These are phyloP conservation scores for Prosopocoilus inquinatus DNA, from an alignment of 2,888 invertebrate species.

Conservation along the genomic window DNA sequence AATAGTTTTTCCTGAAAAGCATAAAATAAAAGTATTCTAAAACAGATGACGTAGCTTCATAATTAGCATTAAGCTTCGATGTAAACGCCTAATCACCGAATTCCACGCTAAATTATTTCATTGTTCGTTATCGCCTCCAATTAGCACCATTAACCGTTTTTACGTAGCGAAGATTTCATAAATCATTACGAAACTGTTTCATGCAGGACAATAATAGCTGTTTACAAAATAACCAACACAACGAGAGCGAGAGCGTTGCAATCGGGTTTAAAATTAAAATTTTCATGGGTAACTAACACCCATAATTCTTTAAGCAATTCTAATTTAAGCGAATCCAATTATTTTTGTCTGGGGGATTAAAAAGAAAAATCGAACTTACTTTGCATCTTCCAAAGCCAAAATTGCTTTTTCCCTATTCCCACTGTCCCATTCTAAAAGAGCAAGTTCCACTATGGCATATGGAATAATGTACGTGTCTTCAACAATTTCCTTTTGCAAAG, in stretches of 20 bases:
- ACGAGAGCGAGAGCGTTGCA: no score
- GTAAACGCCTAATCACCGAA: background rate
- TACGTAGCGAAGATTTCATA: no score
- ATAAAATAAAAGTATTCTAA: constrained; percentile 12
- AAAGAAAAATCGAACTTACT: constrained; percentile 55
- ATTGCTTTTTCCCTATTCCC: constrained; percentile 68
- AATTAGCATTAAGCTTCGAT: background rate
- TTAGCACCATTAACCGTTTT: background rate
- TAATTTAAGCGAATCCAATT: no score
- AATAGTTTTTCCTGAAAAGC: constrained; percentile 76
- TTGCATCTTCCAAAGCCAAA: constrained; percentile 75
- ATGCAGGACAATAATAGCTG: no score
- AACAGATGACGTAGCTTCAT: background rate
- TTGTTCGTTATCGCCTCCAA: background rate
- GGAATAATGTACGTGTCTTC: constrained; percentile 84
- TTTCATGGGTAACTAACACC: background rate
- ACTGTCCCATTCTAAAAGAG: constrained; percentile 71
- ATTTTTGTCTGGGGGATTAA: no score
- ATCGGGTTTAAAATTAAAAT: background rate
- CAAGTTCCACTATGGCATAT: constrained; percentile 83
- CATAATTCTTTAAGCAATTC: no score
- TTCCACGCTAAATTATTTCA: no score
- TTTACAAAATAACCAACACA: no score
- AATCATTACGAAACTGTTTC: no score
- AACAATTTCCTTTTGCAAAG: constrained; percentile 68